These are phyloP conservation scores for Acanthosoma haemorrhoidale DNA, from an alignment of 2,888 invertebrate species.

Conservation along the genomic window DNA sequence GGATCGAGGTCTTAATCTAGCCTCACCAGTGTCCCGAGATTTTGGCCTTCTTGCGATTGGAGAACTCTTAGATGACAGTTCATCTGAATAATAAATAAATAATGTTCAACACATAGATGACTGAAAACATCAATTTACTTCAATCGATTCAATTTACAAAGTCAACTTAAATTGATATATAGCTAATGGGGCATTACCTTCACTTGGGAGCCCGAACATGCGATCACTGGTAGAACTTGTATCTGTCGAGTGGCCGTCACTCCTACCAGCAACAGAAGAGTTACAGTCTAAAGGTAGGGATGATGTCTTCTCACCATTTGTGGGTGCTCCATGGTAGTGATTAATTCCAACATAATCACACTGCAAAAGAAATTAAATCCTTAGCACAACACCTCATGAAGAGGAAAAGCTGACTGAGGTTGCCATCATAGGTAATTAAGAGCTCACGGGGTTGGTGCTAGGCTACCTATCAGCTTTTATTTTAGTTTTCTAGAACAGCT, in stretches of 20 bases:
- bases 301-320: constrained; percentile 40
- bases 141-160: too few relatives aligned
- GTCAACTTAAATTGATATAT: background rate
- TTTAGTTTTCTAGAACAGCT: too few relatives aligned
- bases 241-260: constrained; percentile 52
- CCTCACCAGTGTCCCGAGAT: constrained; percentile 50
- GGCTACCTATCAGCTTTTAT: too few relatives aligned
- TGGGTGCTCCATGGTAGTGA: constrained; percentile 18
- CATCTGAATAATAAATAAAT: constrained; percentile 47
- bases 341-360: constrained; percentile 21
- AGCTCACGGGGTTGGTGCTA: too few relatives aligned
- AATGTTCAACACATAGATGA: too few relatives aligned
- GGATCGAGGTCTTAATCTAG: constrained; percentile 50
- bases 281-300: constrained; percentile 47
- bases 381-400: background rate
- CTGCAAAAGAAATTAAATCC: background rate
- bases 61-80: constrained; percentile 54
- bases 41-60: constrained; percentile 45
- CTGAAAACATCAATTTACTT: too few relatives aligned
- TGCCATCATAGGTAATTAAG: too few relatives aligned
- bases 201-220: constrained; percentile 45
- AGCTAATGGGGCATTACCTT: constrained; percentile 42
- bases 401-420: too few relatives aligned
- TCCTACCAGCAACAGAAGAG: constrained; percentile 28
- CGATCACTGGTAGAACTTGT: constrained; percentile 51